Conservation (phyloP, 2,888 invertebrate genomes). For the Gymnosoma rotundatum region DNA sequence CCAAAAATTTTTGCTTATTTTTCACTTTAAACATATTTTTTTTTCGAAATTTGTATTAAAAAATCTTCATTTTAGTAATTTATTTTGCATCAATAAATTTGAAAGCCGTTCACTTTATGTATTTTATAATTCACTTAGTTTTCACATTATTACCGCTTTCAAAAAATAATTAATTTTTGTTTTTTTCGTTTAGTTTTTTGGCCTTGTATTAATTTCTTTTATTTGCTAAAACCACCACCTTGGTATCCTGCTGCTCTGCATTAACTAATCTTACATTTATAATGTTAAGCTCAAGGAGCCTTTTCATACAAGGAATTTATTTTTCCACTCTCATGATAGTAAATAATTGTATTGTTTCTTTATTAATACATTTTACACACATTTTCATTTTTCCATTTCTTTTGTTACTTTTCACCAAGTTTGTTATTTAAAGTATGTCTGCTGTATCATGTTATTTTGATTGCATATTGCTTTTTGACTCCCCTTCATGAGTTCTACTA, state of each 20-base stretch:
- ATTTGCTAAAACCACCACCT: conserved; percentile 56
- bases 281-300: conserved; percentile 42
- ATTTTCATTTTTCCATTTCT: conserved; percentile 49
- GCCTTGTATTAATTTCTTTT: background rate
- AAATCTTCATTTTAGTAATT: background rate
- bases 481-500: background rate
- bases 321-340: conserved; percentile 48
- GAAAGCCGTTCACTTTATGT: background rate
- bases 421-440: background rate
- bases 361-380: conserved; percentile 49
- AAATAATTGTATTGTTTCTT: conserved; percentile 44
- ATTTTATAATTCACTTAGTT: background rate
- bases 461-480: conserved; percentile 17
- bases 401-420: conserved; percentile 6
- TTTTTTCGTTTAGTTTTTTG: conserved; percentile 21
- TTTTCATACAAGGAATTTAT: conserved; percentile 31
- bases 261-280: conserved; percentile 58
- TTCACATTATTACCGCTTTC: conserved; percentile 50
- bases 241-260: conserved; percentile 62
- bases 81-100: background rate
- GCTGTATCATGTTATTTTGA: conserved; percentile 18
- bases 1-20: conserved; percentile 6
- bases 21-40: background rate
- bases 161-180: background rate
- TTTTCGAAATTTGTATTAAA: background rate